Base-by-base conservation (phyloP, 2,797 vertebrate genomes). In the Ceyx erithaca region DNA sequence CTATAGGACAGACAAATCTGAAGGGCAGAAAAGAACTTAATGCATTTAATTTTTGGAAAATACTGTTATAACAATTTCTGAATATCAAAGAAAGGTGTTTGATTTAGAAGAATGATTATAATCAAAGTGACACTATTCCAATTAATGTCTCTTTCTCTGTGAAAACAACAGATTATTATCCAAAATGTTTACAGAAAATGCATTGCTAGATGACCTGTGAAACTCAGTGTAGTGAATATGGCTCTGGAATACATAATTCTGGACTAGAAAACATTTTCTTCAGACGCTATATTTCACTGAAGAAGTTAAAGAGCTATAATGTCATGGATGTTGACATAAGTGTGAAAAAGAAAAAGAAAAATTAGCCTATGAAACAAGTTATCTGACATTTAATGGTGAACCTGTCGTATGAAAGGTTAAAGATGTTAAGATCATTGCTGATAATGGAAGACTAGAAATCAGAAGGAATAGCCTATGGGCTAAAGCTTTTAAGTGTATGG, bases 261-360 rank as follows among this genome's bases (percentile, higher is more conserved):
- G 90, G 45, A 93, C 62, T 82, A 88, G 52, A 90, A 75, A 96
- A 83, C 85, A 31, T 82, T 95, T 92, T 28, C 63, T 95, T 80
- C 78, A 92, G 72, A 80, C 69, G 90, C 30, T 48, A 30, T 91
- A 67, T 35, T 95, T 95, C 84, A 93, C n/a, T 94, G 57, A 94
- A 97, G 68, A 95, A 91, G 86, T 93, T 92, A 94, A 94, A 94
- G 49, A 87, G 31, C 49, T 95, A 43, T 55, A 85, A 93, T 86
- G 33, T 84, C 85, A 91, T 77, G n/a, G 55, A 81, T 85, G 57
- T 63, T 95, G 89, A 87, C 49, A 41, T 41, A 92, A 92, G 31
- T 81, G 45, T 82, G 71, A 91, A 96, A 96, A 85, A 9, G 5
- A 80, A 94, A 80, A 87, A 80, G 79, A 96, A 97, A 96, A 96